These are phyloP conservation scores for Drosophila borealis DNA, from an alignment of 2,888 invertebrate genomes.

Conservation along the genomic window DNA sequence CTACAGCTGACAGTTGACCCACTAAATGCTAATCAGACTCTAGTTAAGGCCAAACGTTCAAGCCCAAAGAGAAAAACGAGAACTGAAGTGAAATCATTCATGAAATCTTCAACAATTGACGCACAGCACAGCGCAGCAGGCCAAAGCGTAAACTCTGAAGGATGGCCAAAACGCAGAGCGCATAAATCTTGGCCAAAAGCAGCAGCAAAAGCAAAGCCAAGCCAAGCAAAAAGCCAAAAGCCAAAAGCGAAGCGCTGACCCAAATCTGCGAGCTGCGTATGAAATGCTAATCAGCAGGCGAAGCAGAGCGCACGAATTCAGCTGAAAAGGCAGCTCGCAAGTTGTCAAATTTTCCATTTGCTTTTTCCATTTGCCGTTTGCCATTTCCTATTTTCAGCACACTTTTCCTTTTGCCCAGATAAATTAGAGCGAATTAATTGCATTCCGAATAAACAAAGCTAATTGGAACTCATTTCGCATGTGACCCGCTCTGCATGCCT, in stretches of 20 bases:
- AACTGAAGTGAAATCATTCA: slow-evolving; percentile 77
- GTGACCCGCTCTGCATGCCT: slow-evolving; percentile 70
- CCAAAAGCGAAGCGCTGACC: slow-evolving; percentile 40
- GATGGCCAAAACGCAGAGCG: slow-evolving; percentile 18
- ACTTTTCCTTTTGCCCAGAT: slow-evolving; percentile 54
- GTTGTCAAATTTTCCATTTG: slow-evolving; percentile 44
- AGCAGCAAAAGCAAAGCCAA: slow-evolving; percentile 11
- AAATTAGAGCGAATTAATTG: slow-evolving; percentile 80
- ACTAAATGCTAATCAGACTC: slow-evolving; percentile 77
- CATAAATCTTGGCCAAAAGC: slow-evolving; percentile 57
- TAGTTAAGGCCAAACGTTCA: slow-evolving; percentile 50
- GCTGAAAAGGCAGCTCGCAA: slow-evolving; percentile 37
- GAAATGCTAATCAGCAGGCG: slow-evolving; percentile 60
- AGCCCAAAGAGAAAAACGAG: slow-evolving; percentile 53
- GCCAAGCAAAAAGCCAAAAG: slow-evolving; percentile 17
- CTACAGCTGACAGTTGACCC: slow-evolving; percentile 62
- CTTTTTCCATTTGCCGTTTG: slow-evolving; percentile 31
- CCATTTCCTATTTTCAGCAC: slow-evolving; percentile 18
- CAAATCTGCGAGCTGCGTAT: slow-evolving; percentile 54
- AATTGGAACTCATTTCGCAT: slow-evolving; percentile 80
- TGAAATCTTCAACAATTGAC: slow-evolving; percentile 78
- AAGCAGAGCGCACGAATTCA: slow-evolving; percentile 35
- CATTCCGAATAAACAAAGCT: slow-evolving; percentile 76
- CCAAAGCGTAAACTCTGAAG: slow-evolving; percentile 3
- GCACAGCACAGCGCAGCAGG: slow-evolving; percentile 29